Base-by-base conservation (phyloP, 2,888 invertebrate species). In the Epsilonema sp. region DNA sequence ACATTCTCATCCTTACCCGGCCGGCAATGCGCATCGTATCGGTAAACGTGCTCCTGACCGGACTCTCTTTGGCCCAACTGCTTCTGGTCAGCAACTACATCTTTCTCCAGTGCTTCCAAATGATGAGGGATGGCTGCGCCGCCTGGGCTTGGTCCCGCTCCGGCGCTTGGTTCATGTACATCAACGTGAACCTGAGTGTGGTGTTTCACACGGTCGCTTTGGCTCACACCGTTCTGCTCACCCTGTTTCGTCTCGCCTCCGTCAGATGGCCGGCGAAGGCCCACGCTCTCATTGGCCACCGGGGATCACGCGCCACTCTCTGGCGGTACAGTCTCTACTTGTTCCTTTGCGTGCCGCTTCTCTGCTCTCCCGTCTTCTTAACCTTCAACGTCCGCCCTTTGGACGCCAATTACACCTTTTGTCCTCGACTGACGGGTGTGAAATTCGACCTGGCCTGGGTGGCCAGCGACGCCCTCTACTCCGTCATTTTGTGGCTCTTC, bases 401-500 rank as follows among this genome's bases (percentile, higher is more conserved):
- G n/a, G n/a, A n/a, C n/a, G n/a, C n/a, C n/a, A n/a, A n/a, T n/a
- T n/a, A n/a, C n/a, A n/a, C n/a, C n/a, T n/a, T n/a, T n/a, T n/a
- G n/a, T n/a, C n/a, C n/a, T n/a, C n/a, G n/a, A n/a, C n/a, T n/a
- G n/a, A n/a, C n/a, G n/a, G n/a, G n/a, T n/a, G n/a, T n/a, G n/a
- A n/a, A n/a, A n/a, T n/a, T n/a, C n/a, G n/a, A n/a, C n/a, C n/a
- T n/a, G n/a, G n/a, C n/a, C n/a, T n/a, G n/a, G n/a, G n/a, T n/a
- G n/a, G n/a, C n/a, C n/a, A n/a, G n/a, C n/a, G n/a, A n/a, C n/a
- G n/a, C n/a, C n/a, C n/a, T n/a, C n/a, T n/a, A n/a, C n/a, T 51
- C 56, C 3, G n/a, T n/a, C n/a, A n/a, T n/a, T n/a, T n/a, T n/a
- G n/a, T 58, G 58, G 58, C 49, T 55, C 31, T 58, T 57, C 45